Base-by-base conservation (phyloP, 1,140 invertebrate genomes). In the Gryllus bimaculatus region DNA sequence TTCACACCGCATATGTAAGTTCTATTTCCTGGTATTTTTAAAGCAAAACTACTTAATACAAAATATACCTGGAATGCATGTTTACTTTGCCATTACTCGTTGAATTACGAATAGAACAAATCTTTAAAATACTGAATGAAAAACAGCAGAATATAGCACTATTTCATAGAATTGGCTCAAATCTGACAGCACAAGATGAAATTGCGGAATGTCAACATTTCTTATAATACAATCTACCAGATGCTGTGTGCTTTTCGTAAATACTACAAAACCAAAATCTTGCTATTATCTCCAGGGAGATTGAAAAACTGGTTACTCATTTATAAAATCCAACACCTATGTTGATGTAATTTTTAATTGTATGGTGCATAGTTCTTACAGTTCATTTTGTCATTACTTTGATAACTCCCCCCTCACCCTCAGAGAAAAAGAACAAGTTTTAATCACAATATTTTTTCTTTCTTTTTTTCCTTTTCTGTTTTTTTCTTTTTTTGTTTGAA, bases 151-250 rank as follows among this genome's bases (percentile, higher is more conserved):
- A 18, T 48, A 48, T 48, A 77, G 48, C 47, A 77, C 8, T 48
- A 8, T 48, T 26, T 77, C 47, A 54, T 21, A 77, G 48, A 8
- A 47, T 20, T 18, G 75, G 75, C 15, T 77, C 48, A 48, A 48
- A 15, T 48, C 48, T 77, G 18, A 77, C 76, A 77, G 48, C 47
- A 77, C 79, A 77, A 79, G 75, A 79, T 48, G 75, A 77, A 79
- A 77, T 47, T 49, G 48, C 79, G 79, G 79, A 79, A 79, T 79
- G 79, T 79, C 79, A 77, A 66, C 78, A 48, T 47, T 79, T 18
- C 20, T 73, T 77, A 21, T 18, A 76, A 48, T 54, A 79, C 21
- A 39, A 39, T 77, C 21, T 48, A 73, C 26, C 75, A 54, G 8
- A 77, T 76, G 18, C 47, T 77, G 26, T 26, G 15, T 76, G 15